Evolutionary conservation across 2,888 invertebrate genomes (phyloP), one percentile per base, ranked within the genome.

Genomic region (Limenitis camilla): DNA sequence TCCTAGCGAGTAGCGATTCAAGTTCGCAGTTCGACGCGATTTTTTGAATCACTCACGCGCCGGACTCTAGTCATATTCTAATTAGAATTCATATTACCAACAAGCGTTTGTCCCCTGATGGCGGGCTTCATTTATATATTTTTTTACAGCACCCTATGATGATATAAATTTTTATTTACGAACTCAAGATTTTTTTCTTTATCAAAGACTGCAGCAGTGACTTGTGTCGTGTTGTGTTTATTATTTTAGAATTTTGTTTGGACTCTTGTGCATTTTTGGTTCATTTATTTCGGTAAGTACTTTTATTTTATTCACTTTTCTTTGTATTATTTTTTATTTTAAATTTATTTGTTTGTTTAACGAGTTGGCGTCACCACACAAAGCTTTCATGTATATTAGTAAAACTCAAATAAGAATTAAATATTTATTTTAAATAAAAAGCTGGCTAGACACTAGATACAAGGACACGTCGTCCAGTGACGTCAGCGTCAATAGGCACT

Each of bases 391-490:
- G 52, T 36, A 41, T 38, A 28, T 10, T 49, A 55, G 44, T 35
- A 53, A 56, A 64, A 62, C 57, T 60, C 55, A 19, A 31, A 39
- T 42, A 48, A 39, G 28, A 38, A 28, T 49, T 63, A 51, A 59
- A 39, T 66, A 66, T 65, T 65, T 69, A 67, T 68, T 61, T 66
- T 59, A 57, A 68, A 61, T 61, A 63, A 62, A 62, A 68, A 65
- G 58, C 61, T 62, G 72, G 68, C 74, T 83, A 82, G 80, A 71
- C 61, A 69, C 63, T 76, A 68, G 62, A 65, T 62, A 69, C 79
- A 80, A 81, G 83, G 84, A 80, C 83, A 85, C 83, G 81, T 81
- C 80, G 78, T 76, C 71, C 76, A 61, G 78, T 87, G 87, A 87
- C 86, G 87, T 87, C 86, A 87, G 80, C 71, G 67, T 62, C 72